Evolutionary conservation across 1,140 invertebrate genomes (phyloP), one percentile per base, ranked within the genome.

Genomic region (Drosophila asahinai): DNA sequence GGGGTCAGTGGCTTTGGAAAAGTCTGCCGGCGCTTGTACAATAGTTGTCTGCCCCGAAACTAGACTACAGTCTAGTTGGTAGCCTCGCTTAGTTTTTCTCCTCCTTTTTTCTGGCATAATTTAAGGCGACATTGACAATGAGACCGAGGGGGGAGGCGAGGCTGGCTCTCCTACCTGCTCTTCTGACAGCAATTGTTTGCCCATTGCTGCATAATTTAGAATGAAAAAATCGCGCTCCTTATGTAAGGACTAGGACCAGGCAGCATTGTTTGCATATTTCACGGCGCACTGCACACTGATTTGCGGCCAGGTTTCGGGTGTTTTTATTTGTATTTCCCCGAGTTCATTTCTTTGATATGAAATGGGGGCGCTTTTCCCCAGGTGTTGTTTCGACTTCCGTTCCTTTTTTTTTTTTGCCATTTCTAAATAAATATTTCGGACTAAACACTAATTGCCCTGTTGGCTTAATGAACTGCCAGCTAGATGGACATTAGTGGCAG

Each of bases 81-180:
- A 19, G 54, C 73, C 45, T 19, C 40, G 40, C 65, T 15, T 40
- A 27, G 52, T 3, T 47, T 51, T 33, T 15, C 36, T 2, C 11
- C 40, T 30, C 25, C 11, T 58, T 45, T 63, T 63, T 48, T 86
- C 54, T 65, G 79, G 76, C 86, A 90, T 90, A 90, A 90, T 90
- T 90, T 90, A 90, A 90, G 72, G 71, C 81, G 86, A 90, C 86
- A 90, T 90, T 90, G 86, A 86, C 86, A 90, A 91, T 90, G 86
- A 90, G 80, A 75, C 63, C 59, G 30, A 14, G 38, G 49, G 25
- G 51, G 51, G 54, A 33, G 55, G 59, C 30, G 68, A 62, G 3
- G 48, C 12, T 9, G 15, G 36, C 27, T 19, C 27, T 4, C 55
- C 64, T 49, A 74, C 72, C 84, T 83, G 72, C 36, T 61, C 66